Conservation (phyloP, 2,888 invertebrate species). For the Macrosoma leucophasiata region DNA sequence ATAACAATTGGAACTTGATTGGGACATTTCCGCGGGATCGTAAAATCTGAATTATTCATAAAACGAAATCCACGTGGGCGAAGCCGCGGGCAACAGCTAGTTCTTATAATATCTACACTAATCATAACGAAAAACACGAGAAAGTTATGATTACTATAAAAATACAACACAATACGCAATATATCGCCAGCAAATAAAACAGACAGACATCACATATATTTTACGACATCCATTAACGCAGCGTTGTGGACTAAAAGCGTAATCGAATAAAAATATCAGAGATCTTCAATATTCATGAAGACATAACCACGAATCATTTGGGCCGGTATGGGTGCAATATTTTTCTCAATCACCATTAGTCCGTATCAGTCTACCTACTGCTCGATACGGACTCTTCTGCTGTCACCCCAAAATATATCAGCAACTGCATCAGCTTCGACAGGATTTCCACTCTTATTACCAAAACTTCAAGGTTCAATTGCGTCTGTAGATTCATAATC, state of each 20-base stretch:
- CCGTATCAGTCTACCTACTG: slow-evolving; percentile 65
- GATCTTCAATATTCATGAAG: slow-evolving; percentile 74
- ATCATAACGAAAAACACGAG: too few species aligned
- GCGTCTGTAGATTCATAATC: slow-evolving; percentile 23
- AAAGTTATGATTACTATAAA: too few species aligned
- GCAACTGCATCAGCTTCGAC: slow-evolving; percentile 26
- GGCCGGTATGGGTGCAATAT: slow-evolving; percentile 58
- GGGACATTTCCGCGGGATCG: too few species aligned
- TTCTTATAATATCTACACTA: too few species aligned
- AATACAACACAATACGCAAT: too few species aligned
- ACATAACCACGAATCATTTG: slow-evolving; percentile 68
- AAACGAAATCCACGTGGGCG: too few species aligned
- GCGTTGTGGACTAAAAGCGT: slow-evolving; percentile 38
- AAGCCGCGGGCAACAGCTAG: too few species aligned
- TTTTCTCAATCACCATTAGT: slow-evolving; percentile 76
- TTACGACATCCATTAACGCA: slow-evolving; percentile 47
- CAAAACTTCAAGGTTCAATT: slow-evolving; percentile 22
- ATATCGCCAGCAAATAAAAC: slow-evolving; percentile 19
- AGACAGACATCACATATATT: slow-evolving; percentile 39
- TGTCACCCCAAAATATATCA: slow-evolving; percentile 50
- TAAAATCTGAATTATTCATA: too few species aligned
- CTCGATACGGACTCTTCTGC: slow-evolving; percentile 46
- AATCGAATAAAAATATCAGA: slow-evolving; percentile 65
- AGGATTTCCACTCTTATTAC: slow-evolving; percentile 28
- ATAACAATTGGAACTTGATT: too few species aligned